Evolutionary conservation across 2,797 vertebrate genomes (phyloP), one percentile per base, ranked within the genome.

Genomic region (Labeo calbasu): DNA sequence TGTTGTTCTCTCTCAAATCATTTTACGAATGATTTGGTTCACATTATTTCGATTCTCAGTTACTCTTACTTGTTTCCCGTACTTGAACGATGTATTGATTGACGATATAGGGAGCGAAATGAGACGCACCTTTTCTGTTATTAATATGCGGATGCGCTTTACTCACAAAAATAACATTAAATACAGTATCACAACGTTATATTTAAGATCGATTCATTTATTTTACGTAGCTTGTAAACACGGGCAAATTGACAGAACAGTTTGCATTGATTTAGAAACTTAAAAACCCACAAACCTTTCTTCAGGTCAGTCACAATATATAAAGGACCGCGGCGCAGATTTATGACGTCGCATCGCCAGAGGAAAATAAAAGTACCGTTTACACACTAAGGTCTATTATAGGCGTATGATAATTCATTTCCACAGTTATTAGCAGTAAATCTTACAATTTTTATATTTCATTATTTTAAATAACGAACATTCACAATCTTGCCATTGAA

Each of bases 201-300:
- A 25, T 25, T 25, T 14, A 25, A 63, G 2, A 25, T 1, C 1
- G 0, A 14, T 25, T 61, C 0, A 4, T n/a, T n/a, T 4, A 7
- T 61, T 25, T 6, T 6, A 46, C 23, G 13, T 63, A 63, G 2
- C n/a, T 25, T 28, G 5, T 28, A 25, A 63, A 28, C 13, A 63
- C 23, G 59, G 25, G 13, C 2, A 5, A 25, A 63, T 14, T 25
- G 23, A 61, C 7, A 61, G 9, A 14, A 61, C 10, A 59, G 12
- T 61, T 61, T 14, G 12, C 23, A 25, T 5, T 25, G 5, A 61
- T 61, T 6, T 2, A 61, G 2, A 61, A 61, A 61, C 23, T 57
- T n/a, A 10, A 14, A 61, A 61, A 61, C 1, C 1, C 23, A 61
- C 23, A 25, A 61, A 61, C 59, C 23, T 61, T 61, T 61, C 59